Evolutionary conservation across 2,888 invertebrate genomes (phyloP), one percentile per base, ranked within the genome.

Genomic region (Stictocephala bisonia): DNA sequence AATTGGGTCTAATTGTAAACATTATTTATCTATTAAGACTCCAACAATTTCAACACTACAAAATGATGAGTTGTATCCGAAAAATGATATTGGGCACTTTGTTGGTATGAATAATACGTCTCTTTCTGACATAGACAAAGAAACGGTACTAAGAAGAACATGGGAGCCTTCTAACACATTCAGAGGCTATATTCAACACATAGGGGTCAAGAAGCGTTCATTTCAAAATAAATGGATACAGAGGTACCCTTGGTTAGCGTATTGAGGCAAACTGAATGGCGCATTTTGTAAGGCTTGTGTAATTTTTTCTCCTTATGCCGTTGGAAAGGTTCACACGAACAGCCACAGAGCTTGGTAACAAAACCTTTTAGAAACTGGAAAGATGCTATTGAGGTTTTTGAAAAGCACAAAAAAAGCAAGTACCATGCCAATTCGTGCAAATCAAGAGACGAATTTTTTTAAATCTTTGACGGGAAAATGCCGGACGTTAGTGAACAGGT

Each of bases 281-380:
- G 64, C 64, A 7, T 26, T 64, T 41, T 64, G 64, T 41, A 64
- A 64, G n/a, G 35, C 35, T 64, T 64, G 64, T 64, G 64, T 64
- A n/a, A 1, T 64, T n/a, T 64, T 64, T 41, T 41, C 20, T 4
- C 35, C 35, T 40, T 20, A 41, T 20, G 40, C 40, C 11, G 64
- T 26, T 40, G 64, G 64, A 18, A 64, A 64, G 64, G 64, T 40
- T 18, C 40, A 4, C 40, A 64, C 24, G 40, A 40, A 35, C 35
- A 35, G 22, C 24, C 40, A 3, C 35, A 41, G 20, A 26, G n/a
- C 3, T 24, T 64, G n/a, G 41, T 64, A 20, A 64, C 35, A 35
- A 41, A 41, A 41, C 40, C 44, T 3, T 64, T 24, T 41, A 64
- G 18, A n/a, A 64, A 64, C 20, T 41, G 64, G 64, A 44, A 64